Conservation (phyloP, 2,888 invertebrate species). For the Creontiades dilutus region DNA sequence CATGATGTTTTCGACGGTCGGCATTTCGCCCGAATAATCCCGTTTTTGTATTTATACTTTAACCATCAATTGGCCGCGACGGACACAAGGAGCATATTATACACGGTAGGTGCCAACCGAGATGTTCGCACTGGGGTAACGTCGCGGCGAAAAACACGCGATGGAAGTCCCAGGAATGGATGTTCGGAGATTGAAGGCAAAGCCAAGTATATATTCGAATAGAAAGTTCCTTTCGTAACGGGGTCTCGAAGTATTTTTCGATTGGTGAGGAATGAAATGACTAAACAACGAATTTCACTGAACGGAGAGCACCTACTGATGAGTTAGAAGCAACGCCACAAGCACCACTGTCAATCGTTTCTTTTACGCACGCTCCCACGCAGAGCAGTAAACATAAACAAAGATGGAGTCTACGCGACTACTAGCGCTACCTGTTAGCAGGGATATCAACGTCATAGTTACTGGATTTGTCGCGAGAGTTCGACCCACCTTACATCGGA, state of each 20-base stretch:
- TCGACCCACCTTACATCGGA: no score
- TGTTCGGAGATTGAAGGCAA: background rate
- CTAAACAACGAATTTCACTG: conserved; percentile 27
- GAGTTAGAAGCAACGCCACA: conserved; percentile 48
- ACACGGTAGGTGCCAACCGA: background rate
- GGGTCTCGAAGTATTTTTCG: background rate
- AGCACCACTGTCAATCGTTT: conserved; percentile 71
- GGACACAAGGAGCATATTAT: background rate
- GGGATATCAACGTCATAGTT: background rate
- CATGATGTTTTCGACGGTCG: conserved; percentile 75
- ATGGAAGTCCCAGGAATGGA: background rate
- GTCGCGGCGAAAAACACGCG: conserved; percentile 2
- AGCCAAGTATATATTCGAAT: no score
- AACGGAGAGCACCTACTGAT: conserved; percentile 40
- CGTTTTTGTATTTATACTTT: background rate
- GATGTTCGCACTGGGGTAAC: background rate
- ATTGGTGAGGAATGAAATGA: background rate
- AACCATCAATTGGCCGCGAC: background rate
- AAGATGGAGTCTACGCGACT: conserved; percentile 46
- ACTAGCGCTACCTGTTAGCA: conserved; percentile 9
- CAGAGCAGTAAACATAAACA: conserved; percentile 71
- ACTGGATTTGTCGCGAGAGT: background rate
- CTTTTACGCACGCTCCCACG: conserved; percentile 71
- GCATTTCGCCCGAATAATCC: conserved; percentile 74
- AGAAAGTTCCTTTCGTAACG: no score